Conservation (phyloP, 2,888 invertebrate species). For the Sinotaia quadrata region DNA sequence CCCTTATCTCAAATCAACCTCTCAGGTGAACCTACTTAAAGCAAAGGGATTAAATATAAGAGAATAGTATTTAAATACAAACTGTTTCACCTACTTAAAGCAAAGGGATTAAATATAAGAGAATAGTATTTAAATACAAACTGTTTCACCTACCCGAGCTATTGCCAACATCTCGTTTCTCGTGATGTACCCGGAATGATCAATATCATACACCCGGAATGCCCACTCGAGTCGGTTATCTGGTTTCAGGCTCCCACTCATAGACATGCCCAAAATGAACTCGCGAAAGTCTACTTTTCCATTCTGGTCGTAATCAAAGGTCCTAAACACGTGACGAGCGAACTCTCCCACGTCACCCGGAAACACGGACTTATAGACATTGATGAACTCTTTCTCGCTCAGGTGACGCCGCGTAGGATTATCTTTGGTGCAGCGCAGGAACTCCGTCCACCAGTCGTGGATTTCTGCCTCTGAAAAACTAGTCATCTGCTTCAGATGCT, state of each 20-base stretch:
- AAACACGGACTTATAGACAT: slow-evolving; percentile 21
- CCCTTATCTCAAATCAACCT: too few relatives aligned
- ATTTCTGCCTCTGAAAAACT: slow-evolving; percentile 29
- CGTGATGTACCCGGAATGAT: slow-evolving; percentile 15
- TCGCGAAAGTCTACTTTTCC: slow-evolving; percentile 18
- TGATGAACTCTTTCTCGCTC: slow-evolving; percentile 19
- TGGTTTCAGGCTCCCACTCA: slow-evolving; percentile 22
- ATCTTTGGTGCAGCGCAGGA: background rate
- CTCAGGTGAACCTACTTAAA: too few relatives aligned
- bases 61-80: too few relatives aligned
- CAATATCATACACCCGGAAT: slow-evolving; percentile 26
- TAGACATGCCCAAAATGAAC: slow-evolving; percentile 27
- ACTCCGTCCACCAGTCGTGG: slow-evolving; percentile 29
- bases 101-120: too few relatives aligned
- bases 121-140: too few relatives aligned
- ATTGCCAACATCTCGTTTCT: slow-evolving; percentile 18
- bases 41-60: too few relatives aligned
- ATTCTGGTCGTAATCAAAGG: slow-evolving; percentile 23
- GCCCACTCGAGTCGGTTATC: slow-evolving; percentile 25
- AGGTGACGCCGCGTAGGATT: background rate
- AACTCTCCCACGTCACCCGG: slow-evolving; percentile 22
- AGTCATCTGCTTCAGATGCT: background rate
- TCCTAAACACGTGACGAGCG: slow-evolving; percentile 27
- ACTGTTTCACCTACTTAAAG: too few relatives aligned
- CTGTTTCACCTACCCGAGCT: slow-evolving; percentile 1